phyloP scores from a whole-genome alignment of 2,888 invertebrate species.

The Alloscopus bannaensis region DNA sequence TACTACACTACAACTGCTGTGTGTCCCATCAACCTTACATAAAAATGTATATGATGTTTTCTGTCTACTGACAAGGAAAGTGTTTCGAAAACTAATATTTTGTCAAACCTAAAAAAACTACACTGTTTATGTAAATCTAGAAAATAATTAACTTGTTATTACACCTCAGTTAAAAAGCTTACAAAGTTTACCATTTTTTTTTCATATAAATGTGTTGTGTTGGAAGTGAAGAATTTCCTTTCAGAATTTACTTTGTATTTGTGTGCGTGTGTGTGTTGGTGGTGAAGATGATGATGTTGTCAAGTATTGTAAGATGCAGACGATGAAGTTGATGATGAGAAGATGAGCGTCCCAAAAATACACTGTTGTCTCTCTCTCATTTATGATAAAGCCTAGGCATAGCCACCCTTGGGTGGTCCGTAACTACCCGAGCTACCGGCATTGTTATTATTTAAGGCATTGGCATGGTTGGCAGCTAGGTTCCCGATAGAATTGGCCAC shows the following conservation, averaged over 20 bases:
- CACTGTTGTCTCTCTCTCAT: conserved; percentile 24
- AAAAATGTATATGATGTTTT: conserved; percentile 4
- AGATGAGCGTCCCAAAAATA: conserved; percentile 44
- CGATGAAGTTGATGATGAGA: conserved; percentile 39
- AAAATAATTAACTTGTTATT: conserved; percentile 43
- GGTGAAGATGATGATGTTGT: conserved; percentile 37
- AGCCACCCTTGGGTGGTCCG: conserved; percentile 65
- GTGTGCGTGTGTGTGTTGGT: conserved; percentile 11
- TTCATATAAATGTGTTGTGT: conserved; percentile 17
- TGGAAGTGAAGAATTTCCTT: neutral
- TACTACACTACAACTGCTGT: conserved; percentile 19
- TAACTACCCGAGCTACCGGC: conserved; percentile 59
- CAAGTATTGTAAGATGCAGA: conserved; percentile 36
- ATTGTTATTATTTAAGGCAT: conserved; percentile 62
- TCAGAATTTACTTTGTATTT: conserved; percentile 6
- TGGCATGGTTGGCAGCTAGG: conserved; percentile 72
- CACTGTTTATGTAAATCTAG: conserved; percentile 16
- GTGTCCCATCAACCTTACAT: conserved; percentile 20
- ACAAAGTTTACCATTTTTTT: conserved; percentile 1
- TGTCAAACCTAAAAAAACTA: conserved; percentile 14
- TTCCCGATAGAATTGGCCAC: conserved; percentile 73
- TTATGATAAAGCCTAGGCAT: conserved; percentile 51
- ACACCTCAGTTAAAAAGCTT: conserved; percentile 60
- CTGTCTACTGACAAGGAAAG: neutral
- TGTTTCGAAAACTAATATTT: neutral